These are phyloP conservation scores for Podarcis cretensis DNA, from an alignment of 2,113 vertebrate genomes.

Conservation along the genomic window DNA sequence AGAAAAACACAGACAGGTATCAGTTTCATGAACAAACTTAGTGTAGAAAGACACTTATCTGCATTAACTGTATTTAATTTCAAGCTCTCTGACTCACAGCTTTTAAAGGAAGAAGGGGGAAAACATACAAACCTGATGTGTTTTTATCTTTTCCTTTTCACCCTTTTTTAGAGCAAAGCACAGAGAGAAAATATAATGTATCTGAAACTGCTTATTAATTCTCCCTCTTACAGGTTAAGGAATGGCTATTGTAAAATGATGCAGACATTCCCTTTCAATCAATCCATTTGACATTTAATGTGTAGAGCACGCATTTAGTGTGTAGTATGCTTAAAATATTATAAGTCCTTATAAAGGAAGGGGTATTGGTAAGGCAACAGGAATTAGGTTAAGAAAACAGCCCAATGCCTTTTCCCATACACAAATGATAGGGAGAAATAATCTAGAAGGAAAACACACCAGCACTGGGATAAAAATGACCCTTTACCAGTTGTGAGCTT, in stretches of 20 bases:
- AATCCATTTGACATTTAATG: constrained; percentile 24
- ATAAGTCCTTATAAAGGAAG: neutral
- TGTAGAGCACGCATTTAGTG: constrained; percentile 30
- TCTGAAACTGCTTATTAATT: constrained; percentile 44
- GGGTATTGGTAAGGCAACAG: neutral
- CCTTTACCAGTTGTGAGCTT: neutral
- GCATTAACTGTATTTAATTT: constrained; percentile 62
- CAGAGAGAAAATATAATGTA: constrained; percentile 40
- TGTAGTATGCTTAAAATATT: constrained; percentile 50
- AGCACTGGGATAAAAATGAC: neutral
- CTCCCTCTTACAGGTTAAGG: neutral
- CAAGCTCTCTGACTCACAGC: constrained; percentile 54
- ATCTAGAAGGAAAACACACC: neutral
- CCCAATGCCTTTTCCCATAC: rapidly evolving
- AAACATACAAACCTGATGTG: constrained; percentile 56
- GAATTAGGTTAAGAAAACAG: neutral
- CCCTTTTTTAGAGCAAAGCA: constrained; percentile 27
- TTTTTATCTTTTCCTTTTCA: constrained; percentile 47
- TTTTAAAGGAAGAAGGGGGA: constrained; percentile 42
- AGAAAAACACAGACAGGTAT: constrained; percentile 51
- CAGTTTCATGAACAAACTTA: constrained; percentile 21
- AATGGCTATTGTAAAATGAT: constrained; percentile 19
- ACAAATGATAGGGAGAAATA: no score
- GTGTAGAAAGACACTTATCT: constrained; percentile 41
- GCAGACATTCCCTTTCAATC: constrained; percentile 37